Base-by-base conservation (phyloP, 2,113 vertebrate species). In the Malurus melanocephalus region DNA sequence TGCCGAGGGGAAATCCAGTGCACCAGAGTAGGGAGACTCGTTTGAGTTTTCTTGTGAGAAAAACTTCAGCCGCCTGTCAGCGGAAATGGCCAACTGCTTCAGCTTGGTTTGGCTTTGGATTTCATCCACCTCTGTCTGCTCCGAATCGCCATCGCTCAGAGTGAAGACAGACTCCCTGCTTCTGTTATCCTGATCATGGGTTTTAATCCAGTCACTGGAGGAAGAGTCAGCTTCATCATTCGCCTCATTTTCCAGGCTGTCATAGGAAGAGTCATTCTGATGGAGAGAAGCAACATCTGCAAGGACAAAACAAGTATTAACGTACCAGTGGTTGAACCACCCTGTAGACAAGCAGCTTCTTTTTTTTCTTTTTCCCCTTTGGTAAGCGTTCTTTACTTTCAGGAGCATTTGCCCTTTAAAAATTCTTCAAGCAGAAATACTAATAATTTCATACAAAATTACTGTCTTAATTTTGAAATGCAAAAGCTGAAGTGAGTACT, bases 91-190 rank as follows among this genome's bases (percentile, higher is more conserved):
- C 72, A 97, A 59, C 4, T 97, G 96, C 76, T 96, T 96, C 5
- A 97, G 93, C 74, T 97, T 95, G 22, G 95, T 76, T n/a, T 97
- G 96, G 49, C 96, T 93, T 11, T 80, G 96, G 79, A 96, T 38
- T 22, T 95, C 95, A 68, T 98, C 97, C 10, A 95, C 93, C 69
- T 98, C 98, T 0, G 96, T 92, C 61, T 93, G 96, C 80, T 98
- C 98, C 1, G 98, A 97, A 77, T 99, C 98, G 6, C 98, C 98
- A 2, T 99, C 98, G 0, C 98, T 99, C 64, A 99, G 95, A 8
- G 98, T 98, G 94, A 99, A 97, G 80, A 99, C 98, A 11, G 99
- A 99, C 94, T 99, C 99, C 35, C 98, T 97, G 95, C 98, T 99
- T 75, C 98, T 97, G 96, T 98, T 98, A 22, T 98, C 98, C 19